Conservation (phyloP, 2,888 invertebrate species). For the Ernsta delagoae region DNA sequence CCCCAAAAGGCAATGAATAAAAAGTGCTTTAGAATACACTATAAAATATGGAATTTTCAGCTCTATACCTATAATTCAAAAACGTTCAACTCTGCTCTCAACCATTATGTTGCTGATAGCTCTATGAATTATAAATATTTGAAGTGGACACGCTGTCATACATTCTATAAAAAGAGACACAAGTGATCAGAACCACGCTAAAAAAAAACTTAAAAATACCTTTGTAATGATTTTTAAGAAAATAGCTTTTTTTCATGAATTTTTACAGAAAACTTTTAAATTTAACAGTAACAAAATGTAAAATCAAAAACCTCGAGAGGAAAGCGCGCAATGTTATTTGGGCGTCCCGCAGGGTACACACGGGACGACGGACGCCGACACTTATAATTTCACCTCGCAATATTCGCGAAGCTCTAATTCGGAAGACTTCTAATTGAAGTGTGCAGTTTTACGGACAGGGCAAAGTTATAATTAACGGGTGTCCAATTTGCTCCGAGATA, state of each 20-base stretch:
- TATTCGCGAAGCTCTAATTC: conserved; percentile 51
- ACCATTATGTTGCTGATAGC: not conserved
- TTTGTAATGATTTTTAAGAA: no score
- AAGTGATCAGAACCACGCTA: not conserved
- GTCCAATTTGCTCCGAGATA: conserved; percentile 64
- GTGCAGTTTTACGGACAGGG: conserved; percentile 63
- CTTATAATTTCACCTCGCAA: conserved; percentile 39
- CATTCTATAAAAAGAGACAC: not conserved
- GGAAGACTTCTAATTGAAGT: conserved; percentile 68
- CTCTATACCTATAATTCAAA: not conserved
- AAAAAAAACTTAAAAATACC: not conserved
- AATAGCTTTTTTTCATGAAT: not conserved
- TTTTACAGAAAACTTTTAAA: not conserved
- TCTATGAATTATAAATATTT: not conserved
- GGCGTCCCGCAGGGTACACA: conserved; percentile 13
- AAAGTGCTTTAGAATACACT: not conserved
- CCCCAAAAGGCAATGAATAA: not conserved
- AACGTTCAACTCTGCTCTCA: not conserved
- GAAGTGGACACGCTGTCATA: not conserved
- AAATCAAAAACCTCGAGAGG: not conserved
- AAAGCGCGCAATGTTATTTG: conserved; percentile 2
- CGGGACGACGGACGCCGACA: no score
- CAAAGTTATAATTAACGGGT: conserved; percentile 77
- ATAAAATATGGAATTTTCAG: not conserved
- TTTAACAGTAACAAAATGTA: not conserved